Conservation (phyloP, 2,113 vertebrate species). For the Neolamprologus sp. region DNA sequence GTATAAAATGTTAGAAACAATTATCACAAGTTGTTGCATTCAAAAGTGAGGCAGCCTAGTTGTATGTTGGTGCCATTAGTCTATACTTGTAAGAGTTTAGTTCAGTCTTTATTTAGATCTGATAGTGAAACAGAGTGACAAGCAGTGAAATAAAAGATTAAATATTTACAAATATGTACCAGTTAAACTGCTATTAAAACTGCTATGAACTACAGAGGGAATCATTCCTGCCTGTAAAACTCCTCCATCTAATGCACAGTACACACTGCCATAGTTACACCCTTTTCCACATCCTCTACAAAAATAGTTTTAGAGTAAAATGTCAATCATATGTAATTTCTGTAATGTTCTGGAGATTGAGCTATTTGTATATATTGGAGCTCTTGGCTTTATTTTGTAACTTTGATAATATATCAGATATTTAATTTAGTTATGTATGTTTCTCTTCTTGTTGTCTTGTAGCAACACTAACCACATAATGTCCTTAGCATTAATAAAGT, state of each 20-base stretch:
- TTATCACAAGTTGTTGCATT: not conserved
- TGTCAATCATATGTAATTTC: not conserved
- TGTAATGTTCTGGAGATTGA: not conserved
- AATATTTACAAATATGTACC: not conserved
- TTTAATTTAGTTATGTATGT: not conserved
- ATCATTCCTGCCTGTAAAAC: not conserved
- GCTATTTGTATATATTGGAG: not conserved
- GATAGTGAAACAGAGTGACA: not conserved
- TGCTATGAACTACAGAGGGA: not conserved
- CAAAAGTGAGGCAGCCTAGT: not conserved
- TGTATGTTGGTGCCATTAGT: not conserved
- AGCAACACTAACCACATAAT: not conserved
- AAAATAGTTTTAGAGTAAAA: not conserved
- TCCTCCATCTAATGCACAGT: not conserved
- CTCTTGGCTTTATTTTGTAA: not conserved
- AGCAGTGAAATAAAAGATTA: not conserved
- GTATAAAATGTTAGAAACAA: not conserved
- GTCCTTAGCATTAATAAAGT: not conserved
- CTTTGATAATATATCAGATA: not conserved
- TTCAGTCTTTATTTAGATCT: not conserved
- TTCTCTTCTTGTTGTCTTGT: not conserved
- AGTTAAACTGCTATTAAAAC: not conserved
- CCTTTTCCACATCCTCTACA: not conserved
- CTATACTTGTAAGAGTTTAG: not conserved
- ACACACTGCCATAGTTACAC: not conserved